Evolutionary conservation across 2,888 invertebrate genomes (phyloP).

Genomic region (Anagyrus pseudococci): DNA sequence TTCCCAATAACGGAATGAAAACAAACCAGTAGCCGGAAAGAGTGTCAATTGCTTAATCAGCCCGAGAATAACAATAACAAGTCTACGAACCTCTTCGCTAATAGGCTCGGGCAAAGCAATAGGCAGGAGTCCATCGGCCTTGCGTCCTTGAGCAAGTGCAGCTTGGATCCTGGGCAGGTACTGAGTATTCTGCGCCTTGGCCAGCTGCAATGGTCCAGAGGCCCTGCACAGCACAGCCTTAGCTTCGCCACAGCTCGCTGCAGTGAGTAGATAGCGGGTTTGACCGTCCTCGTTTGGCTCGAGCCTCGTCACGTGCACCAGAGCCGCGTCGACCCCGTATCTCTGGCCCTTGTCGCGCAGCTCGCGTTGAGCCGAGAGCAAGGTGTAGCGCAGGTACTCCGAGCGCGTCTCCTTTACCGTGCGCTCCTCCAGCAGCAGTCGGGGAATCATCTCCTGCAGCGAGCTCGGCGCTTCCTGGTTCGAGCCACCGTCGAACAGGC

Average conservation of each 20-base stretch:
- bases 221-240: constrained; percentile 77
- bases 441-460: constrained; percentile 78
- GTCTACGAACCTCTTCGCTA: constrained; percentile 69
- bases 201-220: constrained; percentile 71
- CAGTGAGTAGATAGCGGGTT: constrained; percentile 73
- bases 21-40: too few relatives aligned
- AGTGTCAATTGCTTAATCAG: too few relatives aligned
- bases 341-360: constrained; percentile 77
- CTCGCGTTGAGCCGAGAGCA: constrained; percentile 80
- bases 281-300: constrained; percentile 61
- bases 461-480: constrained; percentile 73
- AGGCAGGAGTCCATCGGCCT: constrained; percentile 69
- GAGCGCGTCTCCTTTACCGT: constrained; percentile 80
- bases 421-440: constrained; percentile 80
- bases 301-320: constrained; percentile 75
- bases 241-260: constrained; percentile 79
- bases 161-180: constrained; percentile 26
- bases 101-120: constrained; percentile 79
- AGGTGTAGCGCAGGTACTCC: constrained; percentile 85
- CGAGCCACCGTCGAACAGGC: constrained; percentile 82
- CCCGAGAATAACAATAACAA: too few relatives aligned
- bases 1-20: too few relatives aligned
- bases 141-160: background rate
- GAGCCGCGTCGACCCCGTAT: constrained; percentile 75
- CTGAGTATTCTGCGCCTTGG: constrained; percentile 52